These are phyloP conservation scores for Clarias macrocephalus DNA, from an alignment of 2,113 vertebrate genomes.

Conservation along the genomic window DNA sequence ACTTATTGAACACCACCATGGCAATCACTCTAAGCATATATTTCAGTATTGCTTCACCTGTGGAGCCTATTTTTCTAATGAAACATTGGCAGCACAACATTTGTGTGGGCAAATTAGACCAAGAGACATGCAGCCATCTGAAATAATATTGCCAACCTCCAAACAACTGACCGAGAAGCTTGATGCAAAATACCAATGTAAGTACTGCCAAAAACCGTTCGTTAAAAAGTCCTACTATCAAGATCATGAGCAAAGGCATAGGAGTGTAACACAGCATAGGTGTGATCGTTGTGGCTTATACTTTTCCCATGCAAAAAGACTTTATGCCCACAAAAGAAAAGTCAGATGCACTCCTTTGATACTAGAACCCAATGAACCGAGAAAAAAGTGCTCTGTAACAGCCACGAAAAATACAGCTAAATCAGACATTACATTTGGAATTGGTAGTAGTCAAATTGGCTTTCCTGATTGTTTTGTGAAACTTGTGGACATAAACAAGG, in stretches of 20 bases:
- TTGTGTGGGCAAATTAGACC: slow-evolving; percentile 49
- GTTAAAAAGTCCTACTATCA: slow-evolving; percentile 43
- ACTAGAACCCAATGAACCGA: slow-evolving; percentile 10
- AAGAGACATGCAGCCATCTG: not conserved
- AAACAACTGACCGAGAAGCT: slow-evolving; percentile 5
- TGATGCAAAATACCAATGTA: slow-evolving; percentile 52
- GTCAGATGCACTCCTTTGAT: slow-evolving; percentile 36
- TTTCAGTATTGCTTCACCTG: slow-evolving; percentile 65
- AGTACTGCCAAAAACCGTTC: slow-evolving; percentile 60
- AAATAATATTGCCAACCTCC: not conserved
- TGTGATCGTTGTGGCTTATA: slow-evolving; percentile 67
- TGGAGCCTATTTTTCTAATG: slow-evolving; percentile 57
- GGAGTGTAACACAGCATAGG: slow-evolving; percentile 62
- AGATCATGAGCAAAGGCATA: slow-evolving; percentile 67
- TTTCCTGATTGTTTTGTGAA: slow-evolving; percentile 66
- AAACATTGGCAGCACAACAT: slow-evolving; percentile 53
- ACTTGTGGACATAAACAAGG: slow-evolving; percentile 66
- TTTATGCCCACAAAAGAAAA: slow-evolving; percentile 58
- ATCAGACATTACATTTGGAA: not conserved
- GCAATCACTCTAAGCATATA: slow-evolving; percentile 52
- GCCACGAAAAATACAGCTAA: not conserved
- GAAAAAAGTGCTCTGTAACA: not conserved
- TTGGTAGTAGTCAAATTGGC: slow-evolving; percentile 1
- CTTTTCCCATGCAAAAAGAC: slow-evolving; percentile 59
- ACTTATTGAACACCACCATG: slow-evolving; percentile 70